Percentiles rank a stretch among this genome's conserved stretches.
These are phyloP conservation scores for Scomber scombrus DNA, from an alignment of 2,113 vertebrate species.

Conservation along the genomic window DNA sequence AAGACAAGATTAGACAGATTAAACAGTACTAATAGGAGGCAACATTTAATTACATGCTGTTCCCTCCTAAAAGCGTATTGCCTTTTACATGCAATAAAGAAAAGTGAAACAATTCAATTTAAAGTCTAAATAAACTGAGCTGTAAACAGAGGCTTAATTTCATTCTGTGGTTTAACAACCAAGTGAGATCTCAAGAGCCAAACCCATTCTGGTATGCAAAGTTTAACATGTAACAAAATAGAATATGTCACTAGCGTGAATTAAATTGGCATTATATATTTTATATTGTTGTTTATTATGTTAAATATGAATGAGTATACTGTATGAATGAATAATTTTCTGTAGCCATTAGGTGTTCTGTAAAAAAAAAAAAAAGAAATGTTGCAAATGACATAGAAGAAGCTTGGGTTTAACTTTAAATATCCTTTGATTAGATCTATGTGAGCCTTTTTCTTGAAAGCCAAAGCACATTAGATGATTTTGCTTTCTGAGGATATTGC, in stretches of 20 bases:
- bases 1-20: conserved; percentile 10
- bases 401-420: neutral
- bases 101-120: conserved; percentile 15
- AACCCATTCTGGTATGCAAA: neutral
- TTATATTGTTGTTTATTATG: neutral
- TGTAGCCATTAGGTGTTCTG: neutral
- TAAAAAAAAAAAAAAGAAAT: conserved; percentile 20
- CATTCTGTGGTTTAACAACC: neutral
- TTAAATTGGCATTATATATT: too few relatives aligned
- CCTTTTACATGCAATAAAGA: conserved; percentile 25
- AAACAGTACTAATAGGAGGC: conserved; percentile 26
- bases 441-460: conserved; percentile 10
- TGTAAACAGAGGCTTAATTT: conserved; percentile 5
- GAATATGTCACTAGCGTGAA: neutral
- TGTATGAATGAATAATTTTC: neutral
- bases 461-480: conserved; percentile 4
- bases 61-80: conserved; percentile 7
- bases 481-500: conserved; percentile 18
- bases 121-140: neutral
- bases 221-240: neutral
- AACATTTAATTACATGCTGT: conserved; percentile 43
- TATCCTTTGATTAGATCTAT: neutral
- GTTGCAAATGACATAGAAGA: conserved; percentile 13
- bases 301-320: neutral
- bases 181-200: neutral